Conservation (phyloP, 2,888 invertebrate species). For the Pristionchus exspectatus region DNA sequence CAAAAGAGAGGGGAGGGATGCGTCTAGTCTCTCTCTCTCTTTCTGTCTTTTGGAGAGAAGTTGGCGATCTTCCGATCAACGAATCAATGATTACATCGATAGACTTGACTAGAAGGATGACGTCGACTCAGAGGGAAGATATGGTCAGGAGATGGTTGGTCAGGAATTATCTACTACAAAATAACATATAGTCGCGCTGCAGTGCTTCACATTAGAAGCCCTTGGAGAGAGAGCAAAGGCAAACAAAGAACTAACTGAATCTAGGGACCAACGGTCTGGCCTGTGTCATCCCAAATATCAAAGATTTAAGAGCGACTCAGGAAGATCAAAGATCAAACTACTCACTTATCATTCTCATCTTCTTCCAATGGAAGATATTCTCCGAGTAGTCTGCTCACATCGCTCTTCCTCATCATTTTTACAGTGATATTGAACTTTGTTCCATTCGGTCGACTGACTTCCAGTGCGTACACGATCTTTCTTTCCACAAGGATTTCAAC, state of each 20-base stretch:
- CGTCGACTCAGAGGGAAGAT: not conserved
- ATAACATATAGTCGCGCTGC: not conserved
- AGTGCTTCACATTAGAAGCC: not conserved
- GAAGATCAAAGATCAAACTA: not conserved
- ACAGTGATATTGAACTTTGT: not conserved
- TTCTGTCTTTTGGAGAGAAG: not conserved
- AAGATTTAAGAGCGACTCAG: not conserved
- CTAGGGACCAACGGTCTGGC: not conserved
- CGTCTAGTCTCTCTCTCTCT: slow-evolving; percentile 1
- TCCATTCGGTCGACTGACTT: not conserved
- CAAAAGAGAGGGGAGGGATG: not conserved
- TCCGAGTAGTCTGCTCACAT: not conserved
- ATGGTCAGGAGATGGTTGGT: not conserved
- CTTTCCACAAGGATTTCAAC: not conserved
- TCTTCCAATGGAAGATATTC: slow-evolving; percentile 45
- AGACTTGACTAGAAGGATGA: not conserved
- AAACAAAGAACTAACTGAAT: not conserved
- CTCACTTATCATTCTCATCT: slow-evolving; percentile 13
- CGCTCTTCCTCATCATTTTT: slow-evolving; percentile 21
- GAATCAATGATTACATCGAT: not conserved
- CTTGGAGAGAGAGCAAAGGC: not conserved
- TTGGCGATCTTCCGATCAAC: not conserved
- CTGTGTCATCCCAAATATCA: not conserved
- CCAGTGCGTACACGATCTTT: not conserved
- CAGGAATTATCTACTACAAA: not conserved